A percentile compares a stretch with the other conserved stretches of the same genome.
These are phyloP conservation scores for Zonitis immaculata DNA, from an alignment of 2,888 invertebrate genomes.

Conservation along the genomic window DNA sequence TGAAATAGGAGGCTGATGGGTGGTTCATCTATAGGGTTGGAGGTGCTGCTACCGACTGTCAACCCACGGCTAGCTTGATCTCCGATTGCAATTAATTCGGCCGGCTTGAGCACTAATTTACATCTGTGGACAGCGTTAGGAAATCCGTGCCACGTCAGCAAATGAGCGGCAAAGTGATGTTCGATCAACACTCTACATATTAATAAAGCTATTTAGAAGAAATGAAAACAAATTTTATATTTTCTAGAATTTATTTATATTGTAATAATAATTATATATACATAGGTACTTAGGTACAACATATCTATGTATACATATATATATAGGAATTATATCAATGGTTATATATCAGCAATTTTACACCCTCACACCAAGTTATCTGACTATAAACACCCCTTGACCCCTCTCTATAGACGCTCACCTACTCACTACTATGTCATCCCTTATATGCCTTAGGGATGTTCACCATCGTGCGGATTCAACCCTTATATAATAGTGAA, in stretches of 20 bases:
- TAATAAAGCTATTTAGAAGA: too few species aligned
- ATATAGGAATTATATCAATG: too few species aligned
- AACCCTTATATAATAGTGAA: slow-evolving; percentile 41
- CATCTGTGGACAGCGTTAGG: slow-evolving; percentile 45
- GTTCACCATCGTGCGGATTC: slow-evolving; percentile 41
- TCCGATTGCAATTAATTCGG: slow-evolving; percentile 48
- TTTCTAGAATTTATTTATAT: too few species aligned
- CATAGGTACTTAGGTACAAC: too few species aligned
- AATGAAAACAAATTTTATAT: too few species aligned
- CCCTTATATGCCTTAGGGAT: slow-evolving; percentile 29
- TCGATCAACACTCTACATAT: slow-evolving; percentile 17
- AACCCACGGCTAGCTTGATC: slow-evolving; percentile 44
- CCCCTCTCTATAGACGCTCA: slow-evolving; percentile 32
- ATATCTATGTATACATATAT: too few species aligned
- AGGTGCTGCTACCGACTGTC: slow-evolving; percentile 36
- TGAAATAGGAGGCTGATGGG: slow-evolving; percentile 15
- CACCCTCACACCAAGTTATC: slow-evolving; percentile 46
- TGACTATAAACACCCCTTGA: slow-evolving; percentile 26
- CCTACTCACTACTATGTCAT: slow-evolving; percentile 11
- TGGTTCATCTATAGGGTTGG: too few species aligned
- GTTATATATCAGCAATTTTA: slow-evolving; percentile 38
- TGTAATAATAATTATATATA: too few species aligned
- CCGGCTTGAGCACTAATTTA: slow-evolving; percentile 47
- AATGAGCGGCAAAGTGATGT: slow-evolving; percentile 19
- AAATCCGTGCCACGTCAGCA: slow-evolving; percentile 17